Percentiles rank a stretch among this genome's conserved stretches.
Evolutionary conservation across 2,113 vertebrate species (phyloP).

Genomic region (Phalacrocorax aristotelis): DNA sequence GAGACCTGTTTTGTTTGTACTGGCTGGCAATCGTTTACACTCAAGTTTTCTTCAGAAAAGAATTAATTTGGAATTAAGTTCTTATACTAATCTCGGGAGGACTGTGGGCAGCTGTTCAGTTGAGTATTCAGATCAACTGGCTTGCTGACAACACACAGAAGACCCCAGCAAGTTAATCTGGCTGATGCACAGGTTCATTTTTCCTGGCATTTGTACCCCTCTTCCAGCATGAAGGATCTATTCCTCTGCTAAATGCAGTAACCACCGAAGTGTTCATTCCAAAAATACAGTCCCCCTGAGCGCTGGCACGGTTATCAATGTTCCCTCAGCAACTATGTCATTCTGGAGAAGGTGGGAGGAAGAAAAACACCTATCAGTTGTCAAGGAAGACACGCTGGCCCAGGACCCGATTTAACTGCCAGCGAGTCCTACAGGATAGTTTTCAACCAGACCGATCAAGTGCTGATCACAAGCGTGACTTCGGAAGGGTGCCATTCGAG

Average conservation of each 20-base stretch:
- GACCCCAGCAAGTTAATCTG: background rate
- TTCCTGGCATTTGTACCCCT: background rate
- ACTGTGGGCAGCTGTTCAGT: background rate
- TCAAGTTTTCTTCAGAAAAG: background rate
- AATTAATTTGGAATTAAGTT: background rate
- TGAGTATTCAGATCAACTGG: background rate
- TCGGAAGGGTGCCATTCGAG: background rate
- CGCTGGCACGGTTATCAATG: background rate
- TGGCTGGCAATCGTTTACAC: background rate
- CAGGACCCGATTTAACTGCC: background rate
- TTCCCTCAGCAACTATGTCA: background rate
- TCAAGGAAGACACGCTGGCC: background rate
- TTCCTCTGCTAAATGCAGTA: constrained; percentile 27
- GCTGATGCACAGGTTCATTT: background rate
- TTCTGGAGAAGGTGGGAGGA: background rate
- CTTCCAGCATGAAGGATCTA: background rate
- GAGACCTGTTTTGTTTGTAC: background rate
- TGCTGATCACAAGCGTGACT: background rate
- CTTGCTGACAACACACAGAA: background rate
- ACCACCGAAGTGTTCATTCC: background rate
- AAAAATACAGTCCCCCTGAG: constrained; percentile 43
- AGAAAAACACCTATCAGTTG: background rate
- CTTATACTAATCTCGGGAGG: background rate
- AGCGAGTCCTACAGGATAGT: background rate
- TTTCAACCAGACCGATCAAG: background rate